phyloP scores from a whole-genome alignment of 2,797 vertebrate genomes.

The Myripristis jacobus region DNA sequence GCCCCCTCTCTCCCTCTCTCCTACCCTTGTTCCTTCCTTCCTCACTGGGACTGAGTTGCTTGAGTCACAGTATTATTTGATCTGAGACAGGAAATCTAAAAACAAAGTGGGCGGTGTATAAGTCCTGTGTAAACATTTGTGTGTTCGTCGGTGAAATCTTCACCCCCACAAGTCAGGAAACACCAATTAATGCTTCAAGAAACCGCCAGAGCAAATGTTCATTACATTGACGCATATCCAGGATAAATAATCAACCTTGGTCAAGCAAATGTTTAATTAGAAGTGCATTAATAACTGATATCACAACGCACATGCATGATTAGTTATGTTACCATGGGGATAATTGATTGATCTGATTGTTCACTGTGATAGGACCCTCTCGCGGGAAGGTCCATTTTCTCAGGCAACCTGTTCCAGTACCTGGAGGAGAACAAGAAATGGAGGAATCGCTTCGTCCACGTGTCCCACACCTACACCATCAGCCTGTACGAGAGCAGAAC shows the following conservation, averaged over 20 bases:
- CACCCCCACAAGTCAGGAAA: not conserved
- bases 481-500: conserved; percentile 89
- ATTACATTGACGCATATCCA: not conserved
- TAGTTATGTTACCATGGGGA: not conserved
- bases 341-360: conserved; percentile 12
- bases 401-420: conserved; percentile 93
- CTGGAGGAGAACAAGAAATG: conserved; percentile 96
- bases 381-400: conserved; percentile 91
- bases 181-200: not conserved
- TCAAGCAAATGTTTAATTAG: too few relatives aligned
- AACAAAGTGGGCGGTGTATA: conserved; percentile 55
- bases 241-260: too few relatives aligned
- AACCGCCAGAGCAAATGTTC: not conserved
- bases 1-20: not conserved
- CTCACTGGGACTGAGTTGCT: conserved; percentile 17
- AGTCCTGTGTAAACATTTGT: conserved; percentile 50
- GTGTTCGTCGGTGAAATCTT: conserved; percentile 23
- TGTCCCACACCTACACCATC: conserved; percentile 90
- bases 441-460: conserved; percentile 91
- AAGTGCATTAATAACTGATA: not conserved
- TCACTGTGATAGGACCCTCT: conserved; percentile 84
- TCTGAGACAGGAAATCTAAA: conserved; percentile 55
- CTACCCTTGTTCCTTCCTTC: conserved; percentile 28
- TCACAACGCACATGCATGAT: not conserved
- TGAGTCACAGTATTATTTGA: conserved; percentile 49